Base-by-base conservation (phyloP, 1,140 invertebrate genomes). In the Calephelis virginiensis region DNA sequence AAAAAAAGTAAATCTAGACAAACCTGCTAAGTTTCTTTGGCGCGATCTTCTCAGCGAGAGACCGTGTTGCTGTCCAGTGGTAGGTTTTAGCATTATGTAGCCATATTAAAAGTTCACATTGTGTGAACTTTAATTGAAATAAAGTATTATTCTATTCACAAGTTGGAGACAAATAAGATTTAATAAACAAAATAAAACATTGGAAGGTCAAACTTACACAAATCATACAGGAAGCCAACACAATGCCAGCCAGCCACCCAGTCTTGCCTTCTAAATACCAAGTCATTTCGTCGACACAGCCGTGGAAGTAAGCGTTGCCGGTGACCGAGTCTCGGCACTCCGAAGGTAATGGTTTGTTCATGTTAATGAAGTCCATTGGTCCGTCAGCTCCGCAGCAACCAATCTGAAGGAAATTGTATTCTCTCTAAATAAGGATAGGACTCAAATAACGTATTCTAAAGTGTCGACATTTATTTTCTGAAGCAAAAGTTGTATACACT, bases 301-400 rank as follows among this genome's bases (percentile, higher is more conserved):
- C 96, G 75, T 97, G 94, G 83, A 95, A 96, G 86, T 95, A 97
- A 9, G 96, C 95, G 84, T 97, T 97, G 53, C 97, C 97, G 6
- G 96, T 97, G 2, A 97, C 95, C 0, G 95, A 95, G 82, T 97
- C 96, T 8, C 97, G 93, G 74, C 97, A 98, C 64, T 96, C 95
- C 10, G 93, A 92, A 1, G 97, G 96, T 43, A 97, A 77, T 0
- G 96, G 96, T 80, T 97, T 95, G 69, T 94, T 93, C 71, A 96
- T 74, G 38, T 90, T 92, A 61, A 96, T 89, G 90, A 96, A 98
- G 84, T 98, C 97, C 82, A 94, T 94, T 0, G 96, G 94, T 0
- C 96, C 96, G 62, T 95, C 94, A 1, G 96, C 96, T 9, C 97
- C 97, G 70, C 97, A 98, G 80, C 96, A 98, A 38, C 95, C 96